Evolutionary conservation across 1,140 invertebrate genomes (phyloP).

Genomic region (Drosophila ironensis): DNA sequence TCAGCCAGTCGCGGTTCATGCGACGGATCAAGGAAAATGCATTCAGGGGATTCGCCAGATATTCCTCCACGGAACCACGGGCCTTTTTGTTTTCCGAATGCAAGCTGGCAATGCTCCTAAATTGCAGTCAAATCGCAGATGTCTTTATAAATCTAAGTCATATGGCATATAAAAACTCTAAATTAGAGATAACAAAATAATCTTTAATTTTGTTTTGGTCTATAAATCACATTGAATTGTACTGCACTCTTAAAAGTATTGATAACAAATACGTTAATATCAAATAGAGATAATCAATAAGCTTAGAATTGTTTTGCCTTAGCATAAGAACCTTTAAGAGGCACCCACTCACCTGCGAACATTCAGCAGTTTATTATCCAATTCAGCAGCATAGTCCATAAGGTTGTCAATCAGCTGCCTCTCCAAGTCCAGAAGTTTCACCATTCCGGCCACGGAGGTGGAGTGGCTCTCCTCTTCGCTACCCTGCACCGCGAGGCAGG

Average conservation of each 20-base stretch:
- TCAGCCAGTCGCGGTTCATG: conserved; percentile 63
- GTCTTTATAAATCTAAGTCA: too few relatives aligned
- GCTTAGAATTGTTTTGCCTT: too few relatives aligned
- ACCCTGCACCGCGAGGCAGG: neutral
- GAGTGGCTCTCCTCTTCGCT: conserved; percentile 53
- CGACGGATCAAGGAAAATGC: conserved; percentile 62
- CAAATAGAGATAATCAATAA: too few relatives aligned
- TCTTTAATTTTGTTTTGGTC: neutral
- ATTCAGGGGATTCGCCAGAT: conserved; percentile 68
- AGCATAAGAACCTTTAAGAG: too few relatives aligned
- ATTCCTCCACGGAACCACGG: conserved; percentile 86
- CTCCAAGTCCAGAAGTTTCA: conserved; percentile 93
- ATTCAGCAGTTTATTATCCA: conserved; percentile 48
- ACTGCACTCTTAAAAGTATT: too few relatives aligned
- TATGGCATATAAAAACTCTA: neutral
- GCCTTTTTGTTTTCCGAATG: conserved; percentile 89
- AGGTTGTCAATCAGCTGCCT: conserved; percentile 90
- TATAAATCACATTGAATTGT: too few relatives aligned
- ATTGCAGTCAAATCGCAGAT: too few relatives aligned
- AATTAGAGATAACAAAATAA: neutral
- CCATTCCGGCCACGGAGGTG: conserved; percentile 94
- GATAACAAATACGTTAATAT: too few relatives aligned
- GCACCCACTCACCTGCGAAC: conserved; percentile 62
- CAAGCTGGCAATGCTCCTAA: conserved; percentile 34
- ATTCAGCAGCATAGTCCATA: conserved; percentile 87